Base-by-base conservation (phyloP, 2,113 vertebrate species). In the Enhydra lutris region DNA sequence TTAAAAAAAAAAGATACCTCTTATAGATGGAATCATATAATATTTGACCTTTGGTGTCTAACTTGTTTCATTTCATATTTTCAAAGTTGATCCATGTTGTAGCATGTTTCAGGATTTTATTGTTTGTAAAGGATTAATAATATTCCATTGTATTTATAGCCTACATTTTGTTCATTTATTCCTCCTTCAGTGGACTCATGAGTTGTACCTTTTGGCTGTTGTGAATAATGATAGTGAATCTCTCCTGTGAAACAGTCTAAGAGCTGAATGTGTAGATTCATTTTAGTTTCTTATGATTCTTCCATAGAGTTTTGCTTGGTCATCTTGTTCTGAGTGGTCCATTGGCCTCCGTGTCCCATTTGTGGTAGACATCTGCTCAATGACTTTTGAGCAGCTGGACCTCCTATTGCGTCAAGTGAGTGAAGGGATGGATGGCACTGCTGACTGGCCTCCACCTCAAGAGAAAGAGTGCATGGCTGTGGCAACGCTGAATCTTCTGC, bases 381-480 rank as follows among this genome's bases (percentile, higher is more conserved):
- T 99, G 99, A 99, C 99, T 3, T 99, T 99, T 96, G 99, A 99
- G 98, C 99, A 99, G 98, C 98, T 99, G 95, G 99, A 99, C 98
- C 99, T 99, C 50, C 98, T 99, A 6, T 98, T 99, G 74, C 99
- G 99, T 47, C 99, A 99, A 99, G 99, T 99, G 94, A 99, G 99
- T 39, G 99, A 99, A 97, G 99, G 99, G 36, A 99, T 99, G 99
- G 99, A 99, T 45, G 99, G 99, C 91, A 99, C 99, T 50, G 99
- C 99, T 14, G 99, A 99, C 97, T 99, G 99, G 99, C 99, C 99
- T 1, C 99, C 99, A 0, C 99, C 99, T 0, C 99, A 99, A 97
- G 99, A 99, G 97, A 99, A 99, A 94, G 99, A 99, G 94, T 99
- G 99, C 95, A 99, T 99, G 99, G 99, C 99, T 18, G 99, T 99